Evolutionary conservation across 2,888 invertebrate genomes (phyloP), one percentile per base, ranked within the genome.

Genomic region (Pristionchus fissidentatus): DNA sequence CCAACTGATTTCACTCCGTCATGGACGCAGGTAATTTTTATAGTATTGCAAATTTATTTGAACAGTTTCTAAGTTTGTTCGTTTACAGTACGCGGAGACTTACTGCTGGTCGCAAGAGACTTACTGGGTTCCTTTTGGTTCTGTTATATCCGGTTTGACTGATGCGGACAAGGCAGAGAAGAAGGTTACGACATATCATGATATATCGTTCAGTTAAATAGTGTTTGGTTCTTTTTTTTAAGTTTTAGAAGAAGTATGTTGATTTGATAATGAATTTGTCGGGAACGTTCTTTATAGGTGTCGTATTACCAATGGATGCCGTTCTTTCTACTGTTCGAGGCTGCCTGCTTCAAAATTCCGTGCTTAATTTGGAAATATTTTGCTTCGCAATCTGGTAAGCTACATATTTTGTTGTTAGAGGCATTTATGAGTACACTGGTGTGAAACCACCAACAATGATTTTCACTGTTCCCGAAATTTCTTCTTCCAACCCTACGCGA

Each of bases 311-410:
- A 90, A 82, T 89, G 89, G 89, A 88, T 89, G 88, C 88, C 91
- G 8, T 91, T 91, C 84, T 91, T 91, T 82, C 80, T 91, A 26
- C 85, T 91, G 1, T 91, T 91, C 79, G 90, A 91, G 81, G 91
- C 91, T 0, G 89, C 88, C 10, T 91, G 91, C 77, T 91, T 91
- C 84, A 88, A 89, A 35, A 38, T 91, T 8, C 91, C 91, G 1
- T 90, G 91, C 19, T 85, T 91, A 73, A 90, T 91, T 35, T 91
- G 91, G 91, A 91, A 91, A 60, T 91, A 91, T 84, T 91, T 91
- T 52, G 90, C 90, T 4, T 88, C 87, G 22, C 91, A 91, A 83
- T 91, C 91, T 35, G 91, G 90, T 90, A 19, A 4, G 84, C 78
- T n/a, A n/a, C n/a, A n/a, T n/a, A n/a, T n/a, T n/a, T n/a, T n/a